Evolutionary conservation across 1,140 invertebrate species (phyloP).

Genomic region (Macrobrachium rosenbergii): DNA sequence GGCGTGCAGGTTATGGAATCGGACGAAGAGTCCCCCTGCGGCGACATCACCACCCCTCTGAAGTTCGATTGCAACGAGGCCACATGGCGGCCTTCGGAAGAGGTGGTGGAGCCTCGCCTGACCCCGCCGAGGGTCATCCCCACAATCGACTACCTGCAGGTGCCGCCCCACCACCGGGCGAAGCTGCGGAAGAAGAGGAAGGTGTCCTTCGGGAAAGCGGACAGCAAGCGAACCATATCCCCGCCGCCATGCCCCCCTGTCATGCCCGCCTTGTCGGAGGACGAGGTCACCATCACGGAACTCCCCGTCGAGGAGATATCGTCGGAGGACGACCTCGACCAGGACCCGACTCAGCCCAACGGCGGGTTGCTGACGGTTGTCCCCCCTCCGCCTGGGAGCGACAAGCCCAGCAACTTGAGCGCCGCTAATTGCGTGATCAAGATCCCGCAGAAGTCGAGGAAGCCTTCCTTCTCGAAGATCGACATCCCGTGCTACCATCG

Average conservation of each 20-base stretch:
- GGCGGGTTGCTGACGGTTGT: constrained; percentile 1
- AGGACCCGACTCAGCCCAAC: background rate
- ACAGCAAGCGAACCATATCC: background rate
- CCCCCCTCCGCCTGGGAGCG: background rate
- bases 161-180: constrained; percentile 48
- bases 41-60: constrained; percentile 39
- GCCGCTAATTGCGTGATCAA: constrained; percentile 60
- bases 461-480: constrained; percentile 53
- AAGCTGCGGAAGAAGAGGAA: constrained; percentile 30
- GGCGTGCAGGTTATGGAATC: constrained; percentile 37
- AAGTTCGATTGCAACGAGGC: constrained; percentile 54
- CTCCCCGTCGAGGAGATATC: background rate
- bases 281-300: background rate
- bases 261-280: background rate
- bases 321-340: background rate
- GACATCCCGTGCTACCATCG: constrained; percentile 58
- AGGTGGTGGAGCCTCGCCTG: background rate
- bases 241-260: background rate
- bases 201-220: constrained; percentile 30
- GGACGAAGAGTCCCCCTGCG: constrained; percentile 50
- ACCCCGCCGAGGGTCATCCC: constrained; percentile 20
- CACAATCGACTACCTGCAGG: constrained; percentile 56
- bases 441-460: constrained; percentile 52
- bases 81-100: constrained; percentile 43
- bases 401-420: constrained; percentile 32